Percentiles rank a stretch among this genome's conserved stretches.
Evolutionary conservation across 1,140 invertebrate genomes (phyloP).

Genomic region (Grapholita molesta): DNA sequence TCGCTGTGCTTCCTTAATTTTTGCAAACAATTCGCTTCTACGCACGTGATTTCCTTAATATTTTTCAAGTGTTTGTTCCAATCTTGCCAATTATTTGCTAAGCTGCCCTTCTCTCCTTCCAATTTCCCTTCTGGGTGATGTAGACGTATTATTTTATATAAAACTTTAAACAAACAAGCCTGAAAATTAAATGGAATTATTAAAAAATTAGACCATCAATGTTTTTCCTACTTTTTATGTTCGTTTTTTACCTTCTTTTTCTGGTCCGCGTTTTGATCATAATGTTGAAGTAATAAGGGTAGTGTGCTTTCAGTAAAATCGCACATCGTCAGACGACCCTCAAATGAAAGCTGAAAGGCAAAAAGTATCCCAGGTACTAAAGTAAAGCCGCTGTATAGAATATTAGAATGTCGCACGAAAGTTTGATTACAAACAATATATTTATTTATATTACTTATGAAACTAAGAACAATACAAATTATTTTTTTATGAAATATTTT

Average conservation of each 20-base stretch:
- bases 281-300: conserved; percentile 50
- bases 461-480: too few species aligned
- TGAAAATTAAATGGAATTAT: conserved; percentile 31
- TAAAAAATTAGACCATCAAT: too few species aligned
- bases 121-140: conserved; percentile 49
- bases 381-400: too few species aligned
- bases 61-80: conserved; percentile 56
- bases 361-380: neutral
- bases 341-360: conserved; percentile 49
- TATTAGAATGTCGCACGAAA: too few species aligned
- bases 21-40: conserved; percentile 48
- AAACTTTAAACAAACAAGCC: conserved; percentile 46
- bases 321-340: conserved; percentile 50
- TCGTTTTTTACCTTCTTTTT: conserved; percentile 56
- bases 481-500: too few species aligned
- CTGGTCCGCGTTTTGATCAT: conserved; percentile 53
- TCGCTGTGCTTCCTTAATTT: conserved; percentile 43
- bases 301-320: conserved; percentile 52
- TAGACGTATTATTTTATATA: conserved; percentile 40
- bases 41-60: conserved; percentile 54
- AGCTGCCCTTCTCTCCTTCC: conserved; percentile 38
- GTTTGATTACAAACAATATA: too few species aligned
- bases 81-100: conserved; percentile 45
- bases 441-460: too few species aligned
- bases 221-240: neutral